Conservation (phyloP, 2,113 vertebrate species). For the Ictalurus furcatus region DNA sequence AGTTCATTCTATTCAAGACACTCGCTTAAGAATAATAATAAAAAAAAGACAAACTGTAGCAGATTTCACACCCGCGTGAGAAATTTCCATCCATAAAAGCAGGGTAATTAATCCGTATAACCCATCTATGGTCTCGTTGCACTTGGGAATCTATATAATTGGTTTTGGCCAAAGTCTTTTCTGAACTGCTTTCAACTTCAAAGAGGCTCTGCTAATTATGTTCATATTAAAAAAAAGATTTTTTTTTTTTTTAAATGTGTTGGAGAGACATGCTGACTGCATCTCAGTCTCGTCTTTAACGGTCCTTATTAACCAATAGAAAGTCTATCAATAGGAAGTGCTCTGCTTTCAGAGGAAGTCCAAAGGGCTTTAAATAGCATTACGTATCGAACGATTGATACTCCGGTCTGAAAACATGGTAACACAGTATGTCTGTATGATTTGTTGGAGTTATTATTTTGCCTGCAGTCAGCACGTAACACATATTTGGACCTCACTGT, state of each 20-base stretch:
- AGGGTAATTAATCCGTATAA: neutral
- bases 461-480: neutral
- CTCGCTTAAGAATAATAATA: neutral
- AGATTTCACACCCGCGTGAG: neutral
- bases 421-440: neutral
- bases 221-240: neutral
- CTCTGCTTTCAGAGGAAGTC: constrained; percentile 3
- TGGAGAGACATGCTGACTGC: neutral
- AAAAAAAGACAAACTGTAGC: neutral
- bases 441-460: neutral
- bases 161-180: neutral
- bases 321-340: neutral
- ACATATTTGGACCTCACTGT: neutral
- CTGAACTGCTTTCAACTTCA: neutral
- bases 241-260: neutral
- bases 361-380: neutral
- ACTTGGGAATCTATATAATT: constrained; percentile 8
- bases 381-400: neutral
- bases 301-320: neutral
- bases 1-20: neutral
- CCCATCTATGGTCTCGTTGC: neutral
- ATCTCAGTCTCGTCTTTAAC: neutral
- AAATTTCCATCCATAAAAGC: constrained; percentile 29
- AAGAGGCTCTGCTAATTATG: neutral
- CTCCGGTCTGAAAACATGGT: constrained; percentile 4